phyloP scores from a whole-genome alignment of 1,140 invertebrate genomes.

The Ceratina australensis region DNA sequence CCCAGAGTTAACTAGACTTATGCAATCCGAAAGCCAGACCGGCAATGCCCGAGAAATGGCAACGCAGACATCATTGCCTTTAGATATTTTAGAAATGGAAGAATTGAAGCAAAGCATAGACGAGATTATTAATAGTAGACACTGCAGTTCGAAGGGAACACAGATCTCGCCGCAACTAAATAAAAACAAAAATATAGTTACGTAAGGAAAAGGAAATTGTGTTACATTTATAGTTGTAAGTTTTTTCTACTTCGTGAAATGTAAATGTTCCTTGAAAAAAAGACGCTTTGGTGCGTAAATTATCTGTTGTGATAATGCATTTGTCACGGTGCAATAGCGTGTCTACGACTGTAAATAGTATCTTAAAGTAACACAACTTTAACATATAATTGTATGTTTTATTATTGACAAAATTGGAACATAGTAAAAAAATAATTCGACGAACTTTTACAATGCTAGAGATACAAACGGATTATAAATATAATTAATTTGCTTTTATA shows the following conservation, averaged over 20 bases:
- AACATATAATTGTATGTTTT: slow-evolving; percentile 43
- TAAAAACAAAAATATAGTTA: slow-evolving; percentile 65
- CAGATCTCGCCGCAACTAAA: slow-evolving; percentile 74
- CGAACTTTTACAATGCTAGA: slow-evolving; percentile 43
- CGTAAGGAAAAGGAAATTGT: slow-evolving; percentile 21
- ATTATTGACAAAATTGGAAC: slow-evolving; percentile 37
- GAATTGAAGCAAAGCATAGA: slow-evolving; percentile 77
- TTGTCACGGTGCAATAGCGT: slow-evolving; percentile 7
- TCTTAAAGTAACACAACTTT: slow-evolving; percentile 5
- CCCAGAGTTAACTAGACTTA: slow-evolving; percentile 76
- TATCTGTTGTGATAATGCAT: slow-evolving; percentile 28
- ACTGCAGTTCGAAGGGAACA: slow-evolving; percentile 73
- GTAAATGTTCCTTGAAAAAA: slow-evolving; percentile 63
- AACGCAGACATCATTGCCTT: slow-evolving; percentile 79
- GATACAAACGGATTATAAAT: slow-evolving; percentile 41
- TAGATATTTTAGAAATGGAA: slow-evolving; percentile 77
- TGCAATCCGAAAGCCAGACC: slow-evolving; percentile 80
- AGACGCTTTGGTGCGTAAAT: slow-evolving; percentile 17
- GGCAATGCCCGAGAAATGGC: slow-evolving; percentile 82
- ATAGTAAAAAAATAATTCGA: slow-evolving; percentile 50
- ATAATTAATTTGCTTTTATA: slow-evolving; percentile 36
- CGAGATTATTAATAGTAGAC: slow-evolving; percentile 74
- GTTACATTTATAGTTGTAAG: slow-evolving; percentile 61
- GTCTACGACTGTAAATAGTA: slow-evolving; percentile 36
- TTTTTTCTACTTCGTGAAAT: slow-evolving; percentile 60